Evolutionary conservation across 2,113 vertebrate species (phyloP).

Genomic region (Saccopteryx leptura): DNA sequence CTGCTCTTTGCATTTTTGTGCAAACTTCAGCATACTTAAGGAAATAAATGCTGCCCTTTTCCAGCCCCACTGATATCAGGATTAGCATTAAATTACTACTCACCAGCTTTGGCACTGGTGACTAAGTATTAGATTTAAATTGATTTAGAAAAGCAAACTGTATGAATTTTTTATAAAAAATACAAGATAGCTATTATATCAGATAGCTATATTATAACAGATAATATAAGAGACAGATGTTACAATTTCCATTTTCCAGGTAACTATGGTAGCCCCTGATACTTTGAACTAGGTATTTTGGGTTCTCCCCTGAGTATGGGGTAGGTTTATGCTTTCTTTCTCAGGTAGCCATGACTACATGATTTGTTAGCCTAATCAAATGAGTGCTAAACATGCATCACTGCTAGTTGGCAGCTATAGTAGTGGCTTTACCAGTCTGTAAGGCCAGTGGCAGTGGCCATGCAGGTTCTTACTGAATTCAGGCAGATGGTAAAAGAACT

Average conservation of each 20-base stretch:
- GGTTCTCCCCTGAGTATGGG: not conserved
- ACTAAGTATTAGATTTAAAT: not conserved
- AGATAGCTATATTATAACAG: not conserved
- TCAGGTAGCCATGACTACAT: not conserved
- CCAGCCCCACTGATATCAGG: not conserved
- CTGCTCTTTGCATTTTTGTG: not conserved
- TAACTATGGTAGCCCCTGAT: not conserved
- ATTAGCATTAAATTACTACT: not conserved
- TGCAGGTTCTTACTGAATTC: too few relatives aligned
- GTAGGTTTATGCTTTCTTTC: not conserved
- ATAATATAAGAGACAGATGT: not conserved
- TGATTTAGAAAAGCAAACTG: not conserved
- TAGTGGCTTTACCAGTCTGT: not conserved
- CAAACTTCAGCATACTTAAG: not conserved
- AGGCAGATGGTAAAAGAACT: too few relatives aligned
- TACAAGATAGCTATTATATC: not conserved
- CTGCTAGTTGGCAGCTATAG: not conserved
- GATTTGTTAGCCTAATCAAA: not conserved
- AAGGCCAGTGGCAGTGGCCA: too few relatives aligned
- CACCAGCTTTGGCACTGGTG: not conserved
- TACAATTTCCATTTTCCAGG: not conserved
- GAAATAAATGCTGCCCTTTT: not conserved
- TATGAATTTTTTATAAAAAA: not conserved
- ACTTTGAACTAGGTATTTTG: not conserved
- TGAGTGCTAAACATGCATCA: rapidly evolving